Base-by-base conservation (phyloP, 2,113 vertebrate species). In the Clarias magur region DNA sequence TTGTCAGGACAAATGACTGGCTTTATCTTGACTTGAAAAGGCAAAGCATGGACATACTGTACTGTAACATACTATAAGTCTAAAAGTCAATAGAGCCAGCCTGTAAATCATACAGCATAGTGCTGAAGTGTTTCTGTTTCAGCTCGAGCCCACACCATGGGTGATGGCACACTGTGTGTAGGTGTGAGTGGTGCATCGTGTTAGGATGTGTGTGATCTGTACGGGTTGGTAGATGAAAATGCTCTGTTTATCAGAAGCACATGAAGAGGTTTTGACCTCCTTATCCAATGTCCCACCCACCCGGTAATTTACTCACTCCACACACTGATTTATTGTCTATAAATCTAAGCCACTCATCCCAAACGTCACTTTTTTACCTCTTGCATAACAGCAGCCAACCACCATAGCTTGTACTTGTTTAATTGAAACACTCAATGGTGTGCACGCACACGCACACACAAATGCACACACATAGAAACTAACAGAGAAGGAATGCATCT, bases 161-260 rank as follows among this genome's bases (percentile, higher is more conserved):
- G 57, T 87, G 82, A 63, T 25, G 80, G 83, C 78, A 89, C 85
- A 87, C 79, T n/a, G 30, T 82, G 81, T 65, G 83, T 85, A 81
- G 85, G 83, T 76, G 82, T 84, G 56, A 89, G 82, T 81, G 85
- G 65, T 84, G 79, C 80, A 80, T 85, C 80, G 53, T 80, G 75
- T 85, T 89, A 63, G 82, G 56, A 84, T 57, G 23, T 86, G 54
- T 89, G 60, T 86, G 27, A 80, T 72, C 42, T 65, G 81, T 72
- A 84, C 30, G 54, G 67, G 42, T 83, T 10, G 85, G 27, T 63
- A 25, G 12, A 59, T 54, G 76, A 25, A 48, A 59, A 76, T 42
- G 4, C 75, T 75, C 19, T 42, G 65, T 38, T 75, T 82, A 82
- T 82, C 59, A 76, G 34, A 84, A 54, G 10, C 88, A 72, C 62